Evolutionary conservation across 2,888 invertebrate genomes (phyloP), one percentile per base, ranked within the genome.

Genomic region (Venusia cambrica): DNA sequence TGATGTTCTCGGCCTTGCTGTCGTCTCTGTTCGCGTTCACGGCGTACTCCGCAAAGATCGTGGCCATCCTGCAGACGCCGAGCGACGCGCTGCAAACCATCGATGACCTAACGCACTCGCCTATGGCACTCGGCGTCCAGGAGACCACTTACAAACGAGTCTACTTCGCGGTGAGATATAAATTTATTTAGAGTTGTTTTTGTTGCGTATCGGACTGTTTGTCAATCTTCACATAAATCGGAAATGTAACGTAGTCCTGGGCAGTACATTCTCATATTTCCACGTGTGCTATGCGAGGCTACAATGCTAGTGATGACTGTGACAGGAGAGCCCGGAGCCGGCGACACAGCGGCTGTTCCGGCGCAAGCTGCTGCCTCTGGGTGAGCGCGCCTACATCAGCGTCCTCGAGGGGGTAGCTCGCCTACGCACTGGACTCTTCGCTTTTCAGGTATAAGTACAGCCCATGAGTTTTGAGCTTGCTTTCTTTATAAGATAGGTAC

Each of bases 1-100:
- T 89, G 25, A 83, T 91, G 50, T 87, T 91, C 47, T 81, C 84
- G 32, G 80, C 89, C 26, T 81, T 90, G 49, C 65, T 89, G 26
- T 71, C 88, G 1, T 79, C 90, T 0, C 63, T 91, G 24, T 91
- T 91, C 64, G 62, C 88, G 13, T 91, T 90, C 61, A 91, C 91
- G 2, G 89, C 91, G 1, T 91, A 90, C 67, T 90, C 91, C n/a
- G 91, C 91, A 9, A 91, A 90, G 70, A 89, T 91, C 45, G 91
- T 91, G 44, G 89, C 90, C 5, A 72, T 91, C 38, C 71, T 91
- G 48, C 91, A 91, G 68, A 87, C 89, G 48, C 90, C 91, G n/a
- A 90, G 90, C 62, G 69, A 87, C 53, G 87, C 90, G 7, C 79
- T 91, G 32, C 77, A 70, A 35, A 81, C 88, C 6, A 64, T 91